Percentiles rank a stretch among this genome's conserved stretches.
Conservation (phyloP, 2,888 invertebrate species). For the Ceramica pisi region DNA sequence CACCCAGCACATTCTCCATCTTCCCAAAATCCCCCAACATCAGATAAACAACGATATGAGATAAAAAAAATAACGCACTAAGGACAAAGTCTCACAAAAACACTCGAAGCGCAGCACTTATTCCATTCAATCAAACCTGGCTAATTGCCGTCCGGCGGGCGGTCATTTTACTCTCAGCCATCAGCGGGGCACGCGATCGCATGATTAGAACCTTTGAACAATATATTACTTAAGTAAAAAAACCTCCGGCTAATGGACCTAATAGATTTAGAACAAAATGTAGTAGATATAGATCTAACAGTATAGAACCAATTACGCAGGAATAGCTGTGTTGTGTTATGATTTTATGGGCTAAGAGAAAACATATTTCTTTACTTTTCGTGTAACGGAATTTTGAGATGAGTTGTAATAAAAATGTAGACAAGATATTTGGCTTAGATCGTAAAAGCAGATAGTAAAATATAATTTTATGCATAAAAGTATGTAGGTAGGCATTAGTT, state of each 20-base stretch:
- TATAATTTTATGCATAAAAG: neutral
- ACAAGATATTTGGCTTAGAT: neutral
- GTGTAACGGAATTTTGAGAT: slow-evolving; percentile 16
- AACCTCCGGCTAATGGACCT: slow-evolving; percentile 70
- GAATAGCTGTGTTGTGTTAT: slow-evolving; percentile 60
- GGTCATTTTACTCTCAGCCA: slow-evolving; percentile 68
- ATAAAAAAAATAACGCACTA: too few species aligned
- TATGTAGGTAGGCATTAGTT: neutral
- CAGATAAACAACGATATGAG: slow-evolving; percentile 48
- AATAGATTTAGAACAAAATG: slow-evolving; percentile 76
- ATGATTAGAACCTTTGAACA: slow-evolving; percentile 71
- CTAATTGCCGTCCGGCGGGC: slow-evolving; percentile 70
- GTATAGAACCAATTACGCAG: slow-evolving; percentile 61
- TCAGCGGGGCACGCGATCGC: slow-evolving; percentile 70
- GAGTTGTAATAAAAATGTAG: slow-evolving; percentile 14
- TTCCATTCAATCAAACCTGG: slow-evolving; percentile 71
- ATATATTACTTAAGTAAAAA: slow-evolving; percentile 69
- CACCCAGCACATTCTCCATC: neutral
- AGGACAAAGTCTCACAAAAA: slow-evolving; percentile 42
- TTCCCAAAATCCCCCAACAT: neutral
- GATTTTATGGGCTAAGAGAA: slow-evolving; percentile 38
- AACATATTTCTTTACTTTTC: slow-evolving; percentile 42
- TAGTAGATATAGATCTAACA: slow-evolving; percentile 64
- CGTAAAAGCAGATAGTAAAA: slow-evolving; percentile 16
- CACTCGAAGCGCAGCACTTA: slow-evolving; percentile 65